These are phyloP conservation scores for Dysdera silvatica DNA, from an alignment of 1,140 invertebrate species.

Conservation along the genomic window DNA sequence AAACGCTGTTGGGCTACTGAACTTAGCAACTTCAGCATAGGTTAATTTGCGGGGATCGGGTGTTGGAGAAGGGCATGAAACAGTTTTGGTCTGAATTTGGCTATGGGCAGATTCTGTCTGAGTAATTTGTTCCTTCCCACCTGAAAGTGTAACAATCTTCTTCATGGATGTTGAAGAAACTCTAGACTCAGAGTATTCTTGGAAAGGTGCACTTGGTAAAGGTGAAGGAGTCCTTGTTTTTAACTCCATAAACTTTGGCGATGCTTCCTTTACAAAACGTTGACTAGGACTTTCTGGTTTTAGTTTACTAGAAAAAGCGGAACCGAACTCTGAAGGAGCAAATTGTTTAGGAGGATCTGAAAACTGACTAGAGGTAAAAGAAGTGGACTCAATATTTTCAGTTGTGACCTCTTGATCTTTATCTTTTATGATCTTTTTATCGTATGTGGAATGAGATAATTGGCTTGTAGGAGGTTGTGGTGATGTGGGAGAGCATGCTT, in stretches of 20 bases:
- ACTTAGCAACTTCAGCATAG: slow-evolving; percentile 30
- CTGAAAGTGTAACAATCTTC: slow-evolving; percentile 8
- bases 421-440: slow-evolving; percentile 22
- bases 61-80: slow-evolving; percentile 11
- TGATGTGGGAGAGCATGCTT: neutral
- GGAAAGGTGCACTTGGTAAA: neutral
- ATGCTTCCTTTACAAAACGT: slow-evolving; percentile 15
- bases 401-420: slow-evolving; percentile 6
- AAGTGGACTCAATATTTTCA: slow-evolving; percentile 23
- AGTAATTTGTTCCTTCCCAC: slow-evolving; percentile 14
- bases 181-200: slow-evolving; percentile 22
- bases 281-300: slow-evolving; percentile 8
- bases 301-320: neutral
- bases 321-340: slow-evolving; percentile 12
- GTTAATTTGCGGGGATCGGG: slow-evolving; percentile 18
- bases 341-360: no score
- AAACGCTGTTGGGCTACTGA: slow-evolving; percentile 13
- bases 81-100: slow-evolving; percentile 21
- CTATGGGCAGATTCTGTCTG: slow-evolving; percentile 23
- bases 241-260: slow-evolving; percentile 20
- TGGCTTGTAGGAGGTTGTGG: neutral
- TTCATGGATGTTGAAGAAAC: slow-evolving; percentile 22
- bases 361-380: slow-evolving; percentile 10
- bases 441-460: slow-evolving; percentile 14
- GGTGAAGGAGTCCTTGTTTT: slow-evolving; percentile 17